These are phyloP conservation scores for Pteromalus puparum DNA, from an alignment of 1,140 invertebrate species.

Conservation along the genomic window DNA sequence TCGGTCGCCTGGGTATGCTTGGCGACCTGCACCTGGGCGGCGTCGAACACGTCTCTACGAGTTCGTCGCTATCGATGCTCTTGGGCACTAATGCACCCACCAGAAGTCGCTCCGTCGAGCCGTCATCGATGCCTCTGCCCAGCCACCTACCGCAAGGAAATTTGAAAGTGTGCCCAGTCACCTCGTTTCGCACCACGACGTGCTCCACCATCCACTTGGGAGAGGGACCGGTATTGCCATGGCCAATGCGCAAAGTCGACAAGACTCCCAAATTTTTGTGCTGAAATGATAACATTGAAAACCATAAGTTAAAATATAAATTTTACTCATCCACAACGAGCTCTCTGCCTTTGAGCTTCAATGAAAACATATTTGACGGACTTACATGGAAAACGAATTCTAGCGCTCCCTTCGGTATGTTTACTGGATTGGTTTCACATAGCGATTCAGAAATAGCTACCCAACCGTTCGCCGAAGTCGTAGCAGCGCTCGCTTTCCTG, in stretches of 20 bases:
- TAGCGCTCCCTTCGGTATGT: conserved; percentile 88
- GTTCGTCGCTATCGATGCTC: conserved; percentile 79
- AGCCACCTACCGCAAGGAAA: conserved; percentile 98
- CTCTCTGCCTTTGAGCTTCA: too few species aligned
- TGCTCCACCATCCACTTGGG: conserved; percentile 98
- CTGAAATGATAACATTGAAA: conserved; percentile 77
- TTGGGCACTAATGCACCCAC: conserved; percentile 89
- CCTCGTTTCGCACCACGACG: conserved; percentile 94
- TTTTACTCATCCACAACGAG: not conserved
- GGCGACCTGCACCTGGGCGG: conserved; percentile 79
- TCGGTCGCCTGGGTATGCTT: conserved; percentile 78
- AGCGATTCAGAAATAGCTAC: conserved; percentile 93
- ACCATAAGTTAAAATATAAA: too few species aligned
- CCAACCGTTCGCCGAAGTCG: conserved; percentile 95
- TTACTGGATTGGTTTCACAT: conserved; percentile 90
- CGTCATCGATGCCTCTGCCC: conserved; percentile 97
- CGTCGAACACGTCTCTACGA: conserved; percentile 78
- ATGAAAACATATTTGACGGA: not conserved
- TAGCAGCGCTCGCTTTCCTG: conserved; percentile 85
- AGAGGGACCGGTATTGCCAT: conserved; percentile 93
- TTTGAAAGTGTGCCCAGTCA: conserved; percentile 94
- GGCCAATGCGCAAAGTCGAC: conserved; percentile 96
- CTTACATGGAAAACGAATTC: conserved; percentile 95
- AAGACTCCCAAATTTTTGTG: conserved; percentile 96
- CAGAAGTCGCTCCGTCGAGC: conserved; percentile 94